These are phyloP conservation scores for Rotaria magnacalcarata DNA, from an alignment of 2,888 invertebrate species.

Conservation along the genomic window DNA sequence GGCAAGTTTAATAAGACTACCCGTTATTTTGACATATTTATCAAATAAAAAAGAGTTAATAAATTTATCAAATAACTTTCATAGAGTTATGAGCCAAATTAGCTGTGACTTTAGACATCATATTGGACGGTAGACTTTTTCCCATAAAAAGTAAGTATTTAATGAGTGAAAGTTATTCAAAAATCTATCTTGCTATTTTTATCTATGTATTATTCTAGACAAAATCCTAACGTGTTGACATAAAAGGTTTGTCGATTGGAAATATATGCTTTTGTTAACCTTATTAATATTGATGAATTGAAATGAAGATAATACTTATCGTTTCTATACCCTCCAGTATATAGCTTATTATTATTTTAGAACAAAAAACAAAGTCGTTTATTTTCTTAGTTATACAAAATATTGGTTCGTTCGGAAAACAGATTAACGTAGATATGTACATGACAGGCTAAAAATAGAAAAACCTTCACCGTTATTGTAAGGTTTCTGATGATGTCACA, in stretches of 20 bases:
- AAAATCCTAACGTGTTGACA: too few species aligned
- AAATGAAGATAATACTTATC: not conserved
- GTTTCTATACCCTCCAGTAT: not conserved
- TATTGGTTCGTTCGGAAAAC: not conserved
- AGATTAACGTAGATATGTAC: not conserved
- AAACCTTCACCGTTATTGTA: not conserved
- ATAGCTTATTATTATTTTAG: not conserved
- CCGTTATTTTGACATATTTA: not conserved
- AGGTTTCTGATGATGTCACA: not conserved
- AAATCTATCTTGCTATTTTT: not conserved
- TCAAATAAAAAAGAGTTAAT: not conserved
- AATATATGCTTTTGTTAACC: not conserved
- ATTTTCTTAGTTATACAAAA: not conserved
- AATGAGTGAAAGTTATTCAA: not conserved
- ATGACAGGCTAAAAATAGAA: not conserved
- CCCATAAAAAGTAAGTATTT: not conserved
- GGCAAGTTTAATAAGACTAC: not conserved
- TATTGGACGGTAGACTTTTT: too few species aligned
- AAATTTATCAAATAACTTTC: not conserved
- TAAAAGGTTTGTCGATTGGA: not conserved
- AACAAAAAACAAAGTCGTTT: not conserved
- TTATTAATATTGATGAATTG: not conserved
- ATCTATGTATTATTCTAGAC: too few species aligned
- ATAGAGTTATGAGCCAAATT: not conserved
- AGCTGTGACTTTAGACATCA: too few species aligned